Evolutionary conservation across 2,797 vertebrate genomes (phyloP).

Genomic region (Meda fulgida): DNA sequence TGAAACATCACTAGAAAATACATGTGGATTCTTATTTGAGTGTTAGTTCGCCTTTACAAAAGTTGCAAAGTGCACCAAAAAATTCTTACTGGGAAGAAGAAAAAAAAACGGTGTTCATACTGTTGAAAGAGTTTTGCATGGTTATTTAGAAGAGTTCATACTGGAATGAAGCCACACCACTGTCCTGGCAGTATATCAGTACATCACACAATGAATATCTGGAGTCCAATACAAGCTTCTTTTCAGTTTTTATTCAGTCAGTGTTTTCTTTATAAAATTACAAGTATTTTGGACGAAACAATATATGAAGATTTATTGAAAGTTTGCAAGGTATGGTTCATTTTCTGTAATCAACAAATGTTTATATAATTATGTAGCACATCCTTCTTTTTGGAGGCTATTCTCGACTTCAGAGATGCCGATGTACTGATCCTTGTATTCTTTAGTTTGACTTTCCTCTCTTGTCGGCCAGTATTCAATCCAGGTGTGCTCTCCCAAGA

Average conservation of each 20-base stretch:
- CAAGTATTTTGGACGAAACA: background rate
- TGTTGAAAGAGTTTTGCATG: no score
- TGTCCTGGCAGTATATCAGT: no score
- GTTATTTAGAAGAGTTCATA: no score
- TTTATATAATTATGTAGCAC: conserved; percentile 2
- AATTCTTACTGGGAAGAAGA: no score
- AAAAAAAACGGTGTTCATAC: no score
- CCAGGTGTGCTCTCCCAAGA: conserved; percentile 42
- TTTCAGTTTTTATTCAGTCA: background rate
- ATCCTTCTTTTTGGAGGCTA: conserved; percentile 2
- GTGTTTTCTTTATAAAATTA: background rate
- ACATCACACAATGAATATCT: background rate
- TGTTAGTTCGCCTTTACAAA: no score
- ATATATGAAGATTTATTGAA: background rate
- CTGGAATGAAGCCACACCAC: no score
- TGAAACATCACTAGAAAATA: no score
- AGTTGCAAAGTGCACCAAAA: no score
- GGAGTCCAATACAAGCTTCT: background rate
- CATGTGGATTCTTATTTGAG: no score
- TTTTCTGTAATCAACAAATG: background rate
- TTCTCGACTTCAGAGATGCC: background rate
- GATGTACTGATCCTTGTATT: background rate
- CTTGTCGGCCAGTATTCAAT: conserved; percentile 48
- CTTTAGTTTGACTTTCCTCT: background rate
- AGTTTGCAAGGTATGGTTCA: background rate